Evolutionary conservation across 2,797 vertebrate species (phyloP), one percentile per base, ranked within the genome.

Genomic region (Hemitrygon akajei): DNA sequence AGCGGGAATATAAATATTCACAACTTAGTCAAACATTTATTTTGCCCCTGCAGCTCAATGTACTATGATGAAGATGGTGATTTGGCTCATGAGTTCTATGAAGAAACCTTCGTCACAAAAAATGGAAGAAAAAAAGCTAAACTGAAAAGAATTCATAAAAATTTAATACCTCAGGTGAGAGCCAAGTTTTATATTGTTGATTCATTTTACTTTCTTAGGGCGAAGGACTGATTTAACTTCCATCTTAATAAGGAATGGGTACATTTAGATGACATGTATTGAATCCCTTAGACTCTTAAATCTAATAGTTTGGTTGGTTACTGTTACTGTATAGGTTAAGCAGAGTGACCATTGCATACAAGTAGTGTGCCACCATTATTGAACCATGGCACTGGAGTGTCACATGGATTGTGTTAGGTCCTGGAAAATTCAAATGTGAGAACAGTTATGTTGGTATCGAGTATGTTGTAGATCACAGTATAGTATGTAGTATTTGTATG

Each of bases 11-110:
- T 27, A 75, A 40, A 10, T 93, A 14, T 56, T 30, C 37, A 75
- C 69, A 92, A 37, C 37, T 47, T 56, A 30, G 12, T 40, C 16
- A 18, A 27, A 27, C 71, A 11, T 10, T 56, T 76, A 16, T 93
- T 93, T 76, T 92, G 25, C 25, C 71, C 40, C 58, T 25, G n/a
- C 96, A 99, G 98, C 94, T 99, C 98, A 94, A 97, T 99, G 97
- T 99, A 98, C 95, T 99, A 98, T 18, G 99, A 99, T 27, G 98
- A 99, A 95, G 99, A 99, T 2, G 99, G 98, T 1, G 99, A 99
- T 94, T 97, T 99, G n/a, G 99, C 99, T 82, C 99, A 99, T 60
- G 98, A 99, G 94, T 99, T 99, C 96, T 99, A 99, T 0, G 99
- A 99, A 95, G 98, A 99, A 96, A 99, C 97, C 10, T 97, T 99